These are phyloP conservation scores for Parauchenoglanis punctatus DNA, from an alignment of 2,797 vertebrate genomes.

Conservation along the genomic window DNA sequence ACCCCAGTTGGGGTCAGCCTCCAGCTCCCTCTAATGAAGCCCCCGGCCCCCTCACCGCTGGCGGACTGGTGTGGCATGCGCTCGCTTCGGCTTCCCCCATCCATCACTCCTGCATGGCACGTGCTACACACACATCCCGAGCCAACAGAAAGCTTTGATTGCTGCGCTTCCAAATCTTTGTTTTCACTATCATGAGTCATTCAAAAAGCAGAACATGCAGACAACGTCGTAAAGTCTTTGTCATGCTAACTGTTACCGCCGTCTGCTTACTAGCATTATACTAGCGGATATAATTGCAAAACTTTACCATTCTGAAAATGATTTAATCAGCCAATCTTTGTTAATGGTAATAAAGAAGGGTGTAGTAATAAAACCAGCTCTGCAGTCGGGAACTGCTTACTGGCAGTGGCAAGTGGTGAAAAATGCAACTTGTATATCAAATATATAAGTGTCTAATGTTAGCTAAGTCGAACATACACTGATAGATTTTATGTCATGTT, in stretches of 20 bases:
- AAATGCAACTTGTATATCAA: background rate
- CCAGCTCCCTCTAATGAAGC: conserved; percentile 79
- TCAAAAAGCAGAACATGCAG: conserved; percentile 30
- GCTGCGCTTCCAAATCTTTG: conserved; percentile 56
- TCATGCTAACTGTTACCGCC: conserved; percentile 18
- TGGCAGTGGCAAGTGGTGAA: background rate
- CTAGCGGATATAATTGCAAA: no score
- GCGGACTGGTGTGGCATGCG: conserved; percentile 60
- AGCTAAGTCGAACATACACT: background rate
- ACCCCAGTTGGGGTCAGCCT: conserved; percentile 73
- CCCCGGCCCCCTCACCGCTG: conserved; percentile 69
- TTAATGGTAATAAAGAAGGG: background rate
- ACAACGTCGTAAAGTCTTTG: conserved; percentile 28
- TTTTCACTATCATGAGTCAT: conserved; percentile 29
- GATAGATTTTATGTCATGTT: background rate
- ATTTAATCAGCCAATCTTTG: background rate
- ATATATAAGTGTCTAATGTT: background rate
- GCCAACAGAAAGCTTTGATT: conserved; percentile 55
- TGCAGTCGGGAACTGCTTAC: background rate
- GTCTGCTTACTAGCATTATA: background rate
- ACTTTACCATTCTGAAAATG: no score
- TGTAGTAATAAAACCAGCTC: background rate
- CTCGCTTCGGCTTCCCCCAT: conserved; percentile 60
- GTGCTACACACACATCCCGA: conserved; percentile 30
- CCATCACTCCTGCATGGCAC: conserved; percentile 47